Base-by-base conservation (phyloP, 2,888 invertebrate species). In the Agonopterix heracliana region DNA sequence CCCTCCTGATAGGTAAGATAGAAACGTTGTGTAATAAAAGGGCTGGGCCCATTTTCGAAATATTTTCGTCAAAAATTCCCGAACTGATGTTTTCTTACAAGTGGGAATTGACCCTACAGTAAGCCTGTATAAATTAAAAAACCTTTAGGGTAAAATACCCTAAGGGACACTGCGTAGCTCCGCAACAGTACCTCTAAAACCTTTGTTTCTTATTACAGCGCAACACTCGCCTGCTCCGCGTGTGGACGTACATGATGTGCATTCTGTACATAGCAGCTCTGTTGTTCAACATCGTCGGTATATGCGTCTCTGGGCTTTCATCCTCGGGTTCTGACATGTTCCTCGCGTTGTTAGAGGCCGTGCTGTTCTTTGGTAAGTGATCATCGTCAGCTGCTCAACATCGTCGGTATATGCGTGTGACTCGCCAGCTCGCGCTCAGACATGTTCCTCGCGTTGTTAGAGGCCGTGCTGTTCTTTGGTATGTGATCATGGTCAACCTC, bases 241-340 rank as follows among this genome's bases (percentile, higher is more conserved):
- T 60, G 54, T 87, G 83, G 82, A 76, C 78, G 71, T 63, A 49
- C 46, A 60, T 71, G 58, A 82, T 81, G 86, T 9, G 76, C 44
- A 47, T 75, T 40, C 14, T 85, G 68, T 50, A 14, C 51, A 47
- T 13, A 38, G 67, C 59, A 2, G 72, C 78, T 44, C 46, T 76
- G 38, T 11, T 68, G 35, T 66, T 68, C 34, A 64, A 58, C 57
- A 45, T 71, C 11, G 34, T 56, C 13, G 53, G 46, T 9, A 42
- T 56, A 11, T 53, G 57, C 51, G 35, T 49, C 34, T 63, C 54
- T 61, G 84, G 84, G 1, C 46, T n/a, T n/a, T n/a, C n/a, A n/a
- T 76, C 45, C 46, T 52, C 71, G 12, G 85, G 86, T 50, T 81
- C 86, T 2, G 81, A 86, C 13, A 83, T 86, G 48, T 87, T 85